Evolutionary conservation across 2,888 invertebrate species (phyloP).

Genomic region (Dryococelus australis): DNA sequence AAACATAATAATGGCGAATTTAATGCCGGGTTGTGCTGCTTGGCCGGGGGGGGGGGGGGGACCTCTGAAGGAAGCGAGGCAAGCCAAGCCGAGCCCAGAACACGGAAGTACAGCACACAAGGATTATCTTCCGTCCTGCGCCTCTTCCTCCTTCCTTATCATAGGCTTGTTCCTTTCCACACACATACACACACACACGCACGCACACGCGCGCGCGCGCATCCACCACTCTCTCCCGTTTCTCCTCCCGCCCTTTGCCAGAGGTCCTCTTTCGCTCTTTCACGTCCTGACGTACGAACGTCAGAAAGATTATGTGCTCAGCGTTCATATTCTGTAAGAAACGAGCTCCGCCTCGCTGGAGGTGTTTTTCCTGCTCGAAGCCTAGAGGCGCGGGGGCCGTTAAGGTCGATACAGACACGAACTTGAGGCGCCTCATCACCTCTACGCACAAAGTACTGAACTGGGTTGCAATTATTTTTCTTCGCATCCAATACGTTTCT

Average conservation of each 20-base stretch:
- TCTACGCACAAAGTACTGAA: no score
- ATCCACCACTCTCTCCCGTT: background rate
- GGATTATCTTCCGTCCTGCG: slow-evolving; percentile 19
- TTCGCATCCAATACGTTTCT: no score
- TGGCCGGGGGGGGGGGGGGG: background rate
- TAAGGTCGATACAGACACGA: no score
- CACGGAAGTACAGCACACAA: background rate
- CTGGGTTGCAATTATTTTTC: no score
- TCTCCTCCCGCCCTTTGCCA: background rate
- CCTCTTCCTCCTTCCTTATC: background rate
- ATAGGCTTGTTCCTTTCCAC: background rate
- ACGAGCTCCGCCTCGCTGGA: no score
- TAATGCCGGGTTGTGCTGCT: slow-evolving; percentile 34
- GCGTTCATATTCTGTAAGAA: no score
- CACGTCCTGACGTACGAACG: background rate
- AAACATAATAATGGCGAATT: slow-evolving; percentile 47
- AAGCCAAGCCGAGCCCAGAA: slow-evolving; percentile 19
- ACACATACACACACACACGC: no score
- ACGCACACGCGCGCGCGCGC: no score
- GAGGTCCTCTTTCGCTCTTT: background rate
- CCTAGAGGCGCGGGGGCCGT: no score
- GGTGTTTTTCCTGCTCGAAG: no score
- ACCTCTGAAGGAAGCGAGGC: slow-evolving; percentile 12
- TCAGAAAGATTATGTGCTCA: background rate
- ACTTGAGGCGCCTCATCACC: no score